Evolutionary conservation across 2,797 vertebrate species (phyloP).

Genomic region (Ptychadena robeensis): DNA sequence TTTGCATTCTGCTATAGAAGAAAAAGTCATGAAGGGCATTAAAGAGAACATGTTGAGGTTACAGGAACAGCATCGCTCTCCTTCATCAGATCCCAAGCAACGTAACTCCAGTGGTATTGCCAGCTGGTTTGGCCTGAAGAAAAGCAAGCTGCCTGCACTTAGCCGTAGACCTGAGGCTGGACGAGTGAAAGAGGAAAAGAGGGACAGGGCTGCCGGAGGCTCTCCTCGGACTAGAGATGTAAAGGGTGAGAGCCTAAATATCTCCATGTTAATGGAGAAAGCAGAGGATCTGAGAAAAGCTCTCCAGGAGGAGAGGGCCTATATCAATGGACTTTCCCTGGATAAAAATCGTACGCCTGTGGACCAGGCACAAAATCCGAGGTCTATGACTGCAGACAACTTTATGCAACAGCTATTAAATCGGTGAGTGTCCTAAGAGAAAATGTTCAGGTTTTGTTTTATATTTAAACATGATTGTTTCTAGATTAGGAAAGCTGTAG

Average conservation of each 20-base stretch:
- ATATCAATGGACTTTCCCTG: slow-evolving; percentile 81
- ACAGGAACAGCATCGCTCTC: slow-evolving; percentile 86
- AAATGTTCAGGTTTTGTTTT: too few species aligned
- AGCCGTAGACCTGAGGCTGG: slow-evolving; percentile 83
- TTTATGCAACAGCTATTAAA: slow-evolving; percentile 98
- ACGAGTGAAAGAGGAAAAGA: slow-evolving; percentile 84
- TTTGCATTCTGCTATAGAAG: slow-evolving; percentile 88
- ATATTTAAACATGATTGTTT: too few species aligned
- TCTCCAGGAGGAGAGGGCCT: slow-evolving; percentile 91
- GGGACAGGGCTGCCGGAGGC: slow-evolving; percentile 79
- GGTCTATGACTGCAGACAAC: slow-evolving; percentile 83
- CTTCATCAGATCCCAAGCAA: slow-evolving; percentile 81
- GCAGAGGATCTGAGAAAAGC: slow-evolving; percentile 91
- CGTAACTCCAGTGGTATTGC: slow-evolving; percentile 89
- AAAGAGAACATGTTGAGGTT: slow-evolving; percentile 93
- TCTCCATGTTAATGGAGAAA: slow-evolving; percentile 96
- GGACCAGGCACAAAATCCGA: slow-evolving; percentile 79
- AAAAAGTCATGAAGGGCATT: slow-evolving; percentile 98
- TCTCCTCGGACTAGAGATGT: slow-evolving; percentile 82
- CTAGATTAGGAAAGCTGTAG: too few species aligned
- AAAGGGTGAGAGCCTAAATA: slow-evolving; percentile 91
- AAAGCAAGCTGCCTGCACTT: slow-evolving; percentile 91
- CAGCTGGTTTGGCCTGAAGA: slow-evolving; percentile 94
- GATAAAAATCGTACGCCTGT: slow-evolving; percentile 81
- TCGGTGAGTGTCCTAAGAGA: slow-evolving; percentile 76